phyloP scores from a whole-genome alignment of 1,140 invertebrate species.

The Oedothorax gibbosus region DNA sequence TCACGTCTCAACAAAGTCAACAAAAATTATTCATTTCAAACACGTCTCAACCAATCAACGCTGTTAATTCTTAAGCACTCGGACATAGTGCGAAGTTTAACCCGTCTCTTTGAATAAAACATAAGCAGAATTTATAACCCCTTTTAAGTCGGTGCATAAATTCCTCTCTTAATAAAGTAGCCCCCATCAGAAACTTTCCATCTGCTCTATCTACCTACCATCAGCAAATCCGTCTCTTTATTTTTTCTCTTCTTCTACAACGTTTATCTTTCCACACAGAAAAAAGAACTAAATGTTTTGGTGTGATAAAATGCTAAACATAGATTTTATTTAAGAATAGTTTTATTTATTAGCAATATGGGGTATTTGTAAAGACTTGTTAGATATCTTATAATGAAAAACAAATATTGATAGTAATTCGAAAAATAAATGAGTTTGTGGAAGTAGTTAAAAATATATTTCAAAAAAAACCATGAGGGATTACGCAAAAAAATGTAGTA shows the following conservation, averaged over 20 bases:
- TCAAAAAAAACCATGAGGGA: too few species aligned
- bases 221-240: constrained; percentile 8
- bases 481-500: too few species aligned
- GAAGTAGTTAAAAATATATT: too few species aligned
- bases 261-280: too few species aligned
- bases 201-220: constrained; percentile 28
- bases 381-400: too few species aligned
- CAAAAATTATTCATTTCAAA: constrained; percentile 1
- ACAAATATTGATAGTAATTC: too few species aligned
- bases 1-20: neutral
- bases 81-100: neutral
- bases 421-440: too few species aligned
- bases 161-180: constrained; percentile 46
- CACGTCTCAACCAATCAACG: constrained; percentile 19
- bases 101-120: constrained; percentile 34
- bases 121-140: constrained; percentile 38
- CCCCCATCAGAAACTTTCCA: neutral
- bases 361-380: too few species aligned
- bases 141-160: constrained; percentile 38
- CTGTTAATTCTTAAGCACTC: constrained; percentile 4
- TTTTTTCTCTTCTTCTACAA: neutral
- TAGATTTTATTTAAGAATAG: too few species aligned
- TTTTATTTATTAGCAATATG: too few species aligned
- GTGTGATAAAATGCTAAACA: too few species aligned
- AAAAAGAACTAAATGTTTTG: too few species aligned